Conservation (phyloP, 2,797 vertebrate genomes). For the Cyprinodon diabolis region DNA sequence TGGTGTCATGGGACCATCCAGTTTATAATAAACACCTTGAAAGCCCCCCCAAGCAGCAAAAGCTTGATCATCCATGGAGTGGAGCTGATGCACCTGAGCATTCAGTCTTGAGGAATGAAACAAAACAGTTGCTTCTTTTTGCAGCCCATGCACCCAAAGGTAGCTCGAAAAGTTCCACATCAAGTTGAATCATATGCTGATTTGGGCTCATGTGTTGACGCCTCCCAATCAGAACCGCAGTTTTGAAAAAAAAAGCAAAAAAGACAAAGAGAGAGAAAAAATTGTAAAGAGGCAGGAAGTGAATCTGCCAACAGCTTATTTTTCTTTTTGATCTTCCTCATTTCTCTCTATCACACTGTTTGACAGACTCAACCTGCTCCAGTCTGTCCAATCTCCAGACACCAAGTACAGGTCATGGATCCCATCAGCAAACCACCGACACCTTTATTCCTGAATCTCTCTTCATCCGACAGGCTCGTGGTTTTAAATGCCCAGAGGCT, state of each 20-base stretch:
- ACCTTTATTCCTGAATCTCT: constrained; percentile 17
- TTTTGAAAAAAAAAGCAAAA: constrained; percentile 6
- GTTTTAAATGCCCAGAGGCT: constrained; percentile 31
- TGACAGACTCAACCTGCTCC: constrained; percentile 35
- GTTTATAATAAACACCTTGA: not conserved
- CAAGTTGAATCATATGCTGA: constrained; percentile 38
- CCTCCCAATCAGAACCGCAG: constrained; percentile 55
- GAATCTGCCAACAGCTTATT: constrained; percentile 66
- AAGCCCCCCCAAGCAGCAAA: constrained; percentile 10
- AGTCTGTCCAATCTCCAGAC: constrained; percentile 45
- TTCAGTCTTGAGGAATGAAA: constrained; percentile 36
- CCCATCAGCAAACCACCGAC: constrained; percentile 28
- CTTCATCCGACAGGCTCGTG: constrained; percentile 35
- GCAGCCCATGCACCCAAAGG: constrained; percentile 25
- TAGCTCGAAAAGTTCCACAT: constrained; percentile 38
- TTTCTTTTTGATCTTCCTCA: constrained; percentile 57
- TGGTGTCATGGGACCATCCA: not conserved
- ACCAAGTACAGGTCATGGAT: constrained; percentile 34
- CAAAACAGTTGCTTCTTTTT: constrained; percentile 36
- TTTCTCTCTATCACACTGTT: constrained; percentile 40
- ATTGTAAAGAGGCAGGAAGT: constrained; percentile 52
- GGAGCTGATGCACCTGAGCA: constrained; percentile 36
- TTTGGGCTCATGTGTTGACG: constrained; percentile 22
- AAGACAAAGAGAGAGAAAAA: not conserved
- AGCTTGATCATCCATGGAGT: constrained; percentile 4